These are phyloP conservation scores for Harpegnathos saltator DNA, from an alignment of 1,140 invertebrate genomes.

Conservation along the genomic window DNA sequence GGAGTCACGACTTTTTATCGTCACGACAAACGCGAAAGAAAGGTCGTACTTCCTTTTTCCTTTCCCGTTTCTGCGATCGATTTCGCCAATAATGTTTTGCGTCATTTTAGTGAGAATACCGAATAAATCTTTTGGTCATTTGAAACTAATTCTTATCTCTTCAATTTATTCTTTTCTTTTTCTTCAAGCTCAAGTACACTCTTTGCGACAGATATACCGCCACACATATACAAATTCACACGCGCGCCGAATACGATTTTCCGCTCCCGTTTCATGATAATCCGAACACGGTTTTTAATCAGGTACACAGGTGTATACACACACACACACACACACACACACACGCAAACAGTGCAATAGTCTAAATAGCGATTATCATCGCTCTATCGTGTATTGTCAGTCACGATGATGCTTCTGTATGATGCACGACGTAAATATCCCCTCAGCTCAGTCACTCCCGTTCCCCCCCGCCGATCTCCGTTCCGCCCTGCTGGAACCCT, in stretches of 20 bases:
- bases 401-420: conserved; percentile 49
- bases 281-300: conserved; percentile 34
- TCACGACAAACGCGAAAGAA: neutral
- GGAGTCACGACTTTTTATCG: conserved; percentile 40
- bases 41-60: conserved; percentile 64
- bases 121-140: too few relatives aligned
- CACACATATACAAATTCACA: neutral
- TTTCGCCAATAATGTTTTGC: conserved; percentile 14
- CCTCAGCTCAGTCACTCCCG: conserved; percentile 19
- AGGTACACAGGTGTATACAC: neutral
- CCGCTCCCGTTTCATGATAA: conserved; percentile 15
- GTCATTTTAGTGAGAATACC: conserved; percentile 16
- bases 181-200: conserved; percentile 22
- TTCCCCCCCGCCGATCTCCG: neutral
- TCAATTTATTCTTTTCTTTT: neutral
- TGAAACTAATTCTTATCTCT: too few relatives aligned
- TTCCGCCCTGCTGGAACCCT: neutral
- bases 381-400: conserved; percentile 50
- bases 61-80: conserved; percentile 37
- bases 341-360: conserved; percentile 46
- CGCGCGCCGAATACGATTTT: conserved; percentile 18
- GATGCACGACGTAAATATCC: conserved; percentile 42
- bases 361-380: conserved; percentile 44
- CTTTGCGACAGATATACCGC: neutral
- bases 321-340: too few relatives aligned